These are phyloP conservation scores for Dasypogon diadema DNA, from an alignment of 2,888 invertebrate species.

Conservation along the genomic window DNA sequence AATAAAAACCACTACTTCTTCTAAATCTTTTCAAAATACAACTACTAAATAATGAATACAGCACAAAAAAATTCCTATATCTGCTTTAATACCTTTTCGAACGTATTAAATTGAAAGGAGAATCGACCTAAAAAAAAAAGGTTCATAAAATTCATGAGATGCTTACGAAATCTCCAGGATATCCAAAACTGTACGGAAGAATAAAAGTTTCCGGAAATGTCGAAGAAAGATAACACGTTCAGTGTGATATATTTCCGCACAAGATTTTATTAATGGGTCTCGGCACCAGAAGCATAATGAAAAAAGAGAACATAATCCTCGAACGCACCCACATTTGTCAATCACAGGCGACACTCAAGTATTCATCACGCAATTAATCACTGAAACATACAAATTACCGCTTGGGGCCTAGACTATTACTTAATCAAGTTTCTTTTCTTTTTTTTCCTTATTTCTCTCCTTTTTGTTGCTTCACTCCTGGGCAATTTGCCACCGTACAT, in stretches of 20 bases:
- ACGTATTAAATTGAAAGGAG: too few relatives aligned
- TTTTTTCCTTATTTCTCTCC: not conserved
- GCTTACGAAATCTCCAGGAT: too few relatives aligned
- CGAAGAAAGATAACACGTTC: not conserved
- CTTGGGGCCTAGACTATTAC: constrained; percentile 29
- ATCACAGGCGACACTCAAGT: constrained; percentile 25
- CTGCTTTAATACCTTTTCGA: too few relatives aligned
- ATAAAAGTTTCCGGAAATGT: not conserved
- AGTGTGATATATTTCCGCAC: constrained; percentile 1
- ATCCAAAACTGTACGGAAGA: too few relatives aligned
- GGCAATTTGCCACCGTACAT: constrained; percentile 37
- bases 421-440: constrained; percentile 31
- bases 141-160: too few relatives aligned
- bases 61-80: too few relatives aligned
- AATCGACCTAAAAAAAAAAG: too few relatives aligned
- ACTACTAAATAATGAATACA: too few relatives aligned
- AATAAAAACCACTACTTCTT: too few relatives aligned
- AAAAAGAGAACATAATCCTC: constrained; percentile 17
- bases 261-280: constrained; percentile 37
- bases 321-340: constrained; percentile 47
- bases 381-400: constrained; percentile 39
- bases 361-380: constrained; percentile 49
- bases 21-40: too few relatives aligned
- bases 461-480: not conserved
- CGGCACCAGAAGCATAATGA: constrained; percentile 16